Base-by-base conservation (phyloP, 2,797 vertebrate genomes). In the Mareca strepera region DNA sequence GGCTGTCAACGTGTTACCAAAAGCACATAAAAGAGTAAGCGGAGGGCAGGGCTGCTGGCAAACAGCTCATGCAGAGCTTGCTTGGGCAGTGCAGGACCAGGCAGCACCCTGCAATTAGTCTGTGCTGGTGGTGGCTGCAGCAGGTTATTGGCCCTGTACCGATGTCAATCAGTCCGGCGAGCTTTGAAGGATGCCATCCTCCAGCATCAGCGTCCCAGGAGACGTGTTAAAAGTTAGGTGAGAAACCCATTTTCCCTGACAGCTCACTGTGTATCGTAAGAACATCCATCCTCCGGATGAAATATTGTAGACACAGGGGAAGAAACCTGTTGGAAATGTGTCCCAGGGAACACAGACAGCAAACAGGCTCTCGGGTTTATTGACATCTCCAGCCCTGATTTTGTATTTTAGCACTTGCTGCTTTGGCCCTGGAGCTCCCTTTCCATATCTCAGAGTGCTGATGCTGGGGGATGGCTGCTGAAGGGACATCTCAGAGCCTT, bases 401-500 rank as follows among this genome's bases (percentile, higher is more conserved):
- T n/a, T 29, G 1, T 20, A 12, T 6, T 0, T 4, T 0, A 1
- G 2, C 1, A 1, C 11, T 11, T 11, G 33, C 31, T 39, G 43
- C 8, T 67, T 1, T 15, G 17, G 28, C 18, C 1, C 4, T 29
- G 63, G 9, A 44, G 25, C 21, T 7, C 25, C 41, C n/a, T 10
- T 14, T 41, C 17, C 21, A 17, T 11, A 5, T n/a, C 17, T 25
- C 21, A 31, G 23, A n/a, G n/a, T 17, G 67, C 83, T 15, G 62
- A 56, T 52, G 82, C 86, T 86, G 90, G 37, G 41, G 14, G 77
- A 67, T 2, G 0, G 20, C 87, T 33, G 64, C 64, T 5, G 35
- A 63, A 15, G 12, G 29, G 35, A 15, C 14, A 13, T 75, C 88
- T 52, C 11, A 3, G 22, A 21, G 62, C 82, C 7, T 6, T 26